Base-by-base conservation (phyloP, 2,888 invertebrate genomes). In the Ochropacha duplaris region DNA sequence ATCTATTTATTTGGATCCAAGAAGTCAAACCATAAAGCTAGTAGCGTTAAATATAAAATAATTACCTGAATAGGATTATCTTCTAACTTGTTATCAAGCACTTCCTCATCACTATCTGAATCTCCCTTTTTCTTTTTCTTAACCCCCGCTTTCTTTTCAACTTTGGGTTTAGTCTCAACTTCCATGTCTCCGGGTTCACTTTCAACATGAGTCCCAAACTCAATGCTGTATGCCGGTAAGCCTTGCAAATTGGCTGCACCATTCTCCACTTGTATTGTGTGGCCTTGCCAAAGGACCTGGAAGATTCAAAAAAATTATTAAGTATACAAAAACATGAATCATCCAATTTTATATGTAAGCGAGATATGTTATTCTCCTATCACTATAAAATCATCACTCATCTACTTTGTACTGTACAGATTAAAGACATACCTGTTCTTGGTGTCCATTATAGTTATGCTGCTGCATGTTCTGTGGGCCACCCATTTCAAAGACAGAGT, bases 211-310 rank as follows among this genome's bases (percentile, higher is more conserved):
- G 84, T 64, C 16, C 80, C 88, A 83, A 90, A 92, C 58, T 85
- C 85, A 68, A 92, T 86, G 62, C 83, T 88, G 67, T 90, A 92
- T 22, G 87, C 83, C 9, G 81, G 81, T 69, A 92, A 72, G 4
- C 74, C 78, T 68, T 90, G 89, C 59, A 92, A 78, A 64, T 81
- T 90, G 9, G 81, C 86, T 56, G 88, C 84, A 31, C 91, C 90
- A 81, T 93, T 93, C 67, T 94, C 94, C 12, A 94, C 94, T 85
- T 94, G 94, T 61, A 95, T 94, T n/a, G 94, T 93, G 72, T 94
- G 94, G 19, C 94, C 94, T 87, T 95, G 94, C 95, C 95, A 95
- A 69, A 95, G 91, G 52, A 94, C 94, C 94, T 94, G 83, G 57
- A 92, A 90, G 56, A 31, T 56, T 51, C 39, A 24, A 8, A 50